Conservation (phyloP, 2,797 vertebrate species). For the Sylvia borin region DNA sequence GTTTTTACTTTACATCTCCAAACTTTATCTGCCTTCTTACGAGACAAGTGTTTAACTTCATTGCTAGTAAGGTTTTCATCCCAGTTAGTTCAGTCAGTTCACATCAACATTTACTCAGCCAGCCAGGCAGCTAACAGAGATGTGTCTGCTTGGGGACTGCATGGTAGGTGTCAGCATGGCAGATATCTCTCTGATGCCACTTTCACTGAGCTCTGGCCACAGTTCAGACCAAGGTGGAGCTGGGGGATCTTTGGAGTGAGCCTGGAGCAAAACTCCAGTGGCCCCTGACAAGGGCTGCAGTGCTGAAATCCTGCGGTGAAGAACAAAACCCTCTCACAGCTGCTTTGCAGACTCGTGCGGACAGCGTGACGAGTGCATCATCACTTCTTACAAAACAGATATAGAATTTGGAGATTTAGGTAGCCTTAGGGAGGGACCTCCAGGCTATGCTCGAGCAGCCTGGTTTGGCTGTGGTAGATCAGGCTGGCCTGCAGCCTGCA, state of each 20-base stretch:
- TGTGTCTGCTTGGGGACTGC: background rate
- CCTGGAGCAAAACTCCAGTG: background rate
- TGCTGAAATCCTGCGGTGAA: fast-evolving
- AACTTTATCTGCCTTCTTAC: background rate
- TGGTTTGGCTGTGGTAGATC: background rate
- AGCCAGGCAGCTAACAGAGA: background rate
- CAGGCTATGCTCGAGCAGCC: background rate
- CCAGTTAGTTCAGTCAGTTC: background rate
- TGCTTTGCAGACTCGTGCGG: background rate
- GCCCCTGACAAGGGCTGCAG: background rate
- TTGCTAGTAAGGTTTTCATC: background rate
- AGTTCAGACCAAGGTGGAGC: background rate
- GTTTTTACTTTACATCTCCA: background rate
- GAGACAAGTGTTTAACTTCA: background rate
- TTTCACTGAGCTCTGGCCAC: background rate
- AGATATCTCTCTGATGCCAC: background rate
- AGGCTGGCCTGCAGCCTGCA: background rate
- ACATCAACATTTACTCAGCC: background rate
- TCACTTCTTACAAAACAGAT: background rate
- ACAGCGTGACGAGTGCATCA: fast-evolving
- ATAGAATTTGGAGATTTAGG: background rate
- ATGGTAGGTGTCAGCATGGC: fast-evolving
- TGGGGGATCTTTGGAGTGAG: background rate
- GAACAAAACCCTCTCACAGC: background rate
- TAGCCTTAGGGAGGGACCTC: background rate